Percentiles rank a stretch among this genome's conserved stretches.
These are phyloP conservation scores for Poecile atricapillus DNA, from an alignment of 2,113 vertebrate species.

Conservation along the genomic window DNA sequence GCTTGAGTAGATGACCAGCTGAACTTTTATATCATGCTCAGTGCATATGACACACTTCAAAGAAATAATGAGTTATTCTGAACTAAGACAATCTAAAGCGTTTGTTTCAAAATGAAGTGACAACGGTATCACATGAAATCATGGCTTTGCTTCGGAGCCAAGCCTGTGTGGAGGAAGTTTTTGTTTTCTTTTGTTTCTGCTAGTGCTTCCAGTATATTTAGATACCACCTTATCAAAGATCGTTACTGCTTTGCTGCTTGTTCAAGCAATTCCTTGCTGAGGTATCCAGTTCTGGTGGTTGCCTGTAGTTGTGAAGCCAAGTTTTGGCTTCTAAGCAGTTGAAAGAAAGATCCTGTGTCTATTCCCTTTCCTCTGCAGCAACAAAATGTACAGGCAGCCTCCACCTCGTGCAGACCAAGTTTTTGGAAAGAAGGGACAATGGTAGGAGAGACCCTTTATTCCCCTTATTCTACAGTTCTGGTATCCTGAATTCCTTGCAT, in stretches of 20 bases:
- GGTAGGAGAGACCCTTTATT: background rate
- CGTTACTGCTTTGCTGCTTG: background rate
- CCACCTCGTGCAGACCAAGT: background rate
- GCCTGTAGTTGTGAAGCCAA: background rate
- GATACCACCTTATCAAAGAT: background rate
- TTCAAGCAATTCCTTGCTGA: background rate
- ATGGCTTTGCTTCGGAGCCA: background rate
- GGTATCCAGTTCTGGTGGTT: background rate
- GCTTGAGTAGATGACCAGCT: background rate
- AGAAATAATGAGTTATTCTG: background rate
- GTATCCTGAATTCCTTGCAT: background rate
- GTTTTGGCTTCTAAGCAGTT: background rate
- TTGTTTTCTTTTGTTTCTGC: slow-evolving; percentile 1
- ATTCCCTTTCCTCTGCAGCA: background rate
- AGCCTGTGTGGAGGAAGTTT: background rate
- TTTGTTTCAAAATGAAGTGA: background rate
- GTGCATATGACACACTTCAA: background rate
- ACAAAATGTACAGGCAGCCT: rapidly evolving
- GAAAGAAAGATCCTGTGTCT: background rate
- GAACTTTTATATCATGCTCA: background rate
- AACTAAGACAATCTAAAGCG: background rate
- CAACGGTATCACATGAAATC: background rate
- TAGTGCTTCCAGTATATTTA: background rate
- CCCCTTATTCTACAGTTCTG: background rate
- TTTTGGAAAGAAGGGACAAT: background rate